Evolutionary conservation across 2,797 vertebrate species (phyloP).

Genomic region (Coreius guichenoti): DNA sequence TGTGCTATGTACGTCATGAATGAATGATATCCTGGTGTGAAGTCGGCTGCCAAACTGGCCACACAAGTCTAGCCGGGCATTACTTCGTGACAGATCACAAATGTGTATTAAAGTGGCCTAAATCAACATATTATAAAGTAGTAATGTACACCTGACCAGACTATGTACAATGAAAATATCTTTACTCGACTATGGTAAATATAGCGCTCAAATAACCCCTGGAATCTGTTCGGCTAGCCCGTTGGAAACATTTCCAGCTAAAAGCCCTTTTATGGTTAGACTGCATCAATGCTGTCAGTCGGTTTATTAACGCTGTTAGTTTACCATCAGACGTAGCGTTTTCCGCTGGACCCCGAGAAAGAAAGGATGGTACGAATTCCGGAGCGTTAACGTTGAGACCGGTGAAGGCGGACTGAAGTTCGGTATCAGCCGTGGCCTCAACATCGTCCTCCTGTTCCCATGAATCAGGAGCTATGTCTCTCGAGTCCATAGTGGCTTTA

Average conservation of each 20-base stretch:
- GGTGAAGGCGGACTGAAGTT: conserved; percentile 87
- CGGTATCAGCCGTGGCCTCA: conserved; percentile 82
- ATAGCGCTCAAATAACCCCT: background rate
- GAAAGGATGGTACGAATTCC: conserved; percentile 92
- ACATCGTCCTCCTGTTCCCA: conserved; percentile 97
- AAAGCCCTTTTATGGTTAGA: conserved; percentile 45
- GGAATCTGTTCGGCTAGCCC: background rate
- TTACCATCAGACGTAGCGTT: conserved; percentile 74
- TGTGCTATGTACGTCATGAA: background rate
- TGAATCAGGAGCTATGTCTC: conserved; percentile 96
- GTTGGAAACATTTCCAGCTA: conserved; percentile 1
- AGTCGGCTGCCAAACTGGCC: background rate
- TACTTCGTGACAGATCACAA: background rate
- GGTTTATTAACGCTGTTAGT: conserved; percentile 39
- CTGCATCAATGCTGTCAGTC: conserved; percentile 9
- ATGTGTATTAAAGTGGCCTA: background rate
- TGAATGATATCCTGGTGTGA: background rate
- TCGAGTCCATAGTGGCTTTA: conserved; percentile 82
- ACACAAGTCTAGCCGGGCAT: background rate
- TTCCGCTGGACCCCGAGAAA: conserved; percentile 74
- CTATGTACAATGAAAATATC: background rate
- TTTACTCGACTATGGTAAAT: background rate
- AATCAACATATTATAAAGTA: background rate
- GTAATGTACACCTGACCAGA: background rate
- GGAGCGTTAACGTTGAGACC: conserved; percentile 95